Evolutionary conservation across 2,888 invertebrate genomes (phyloP).

Genomic region (Parnassius apollo): DNA sequence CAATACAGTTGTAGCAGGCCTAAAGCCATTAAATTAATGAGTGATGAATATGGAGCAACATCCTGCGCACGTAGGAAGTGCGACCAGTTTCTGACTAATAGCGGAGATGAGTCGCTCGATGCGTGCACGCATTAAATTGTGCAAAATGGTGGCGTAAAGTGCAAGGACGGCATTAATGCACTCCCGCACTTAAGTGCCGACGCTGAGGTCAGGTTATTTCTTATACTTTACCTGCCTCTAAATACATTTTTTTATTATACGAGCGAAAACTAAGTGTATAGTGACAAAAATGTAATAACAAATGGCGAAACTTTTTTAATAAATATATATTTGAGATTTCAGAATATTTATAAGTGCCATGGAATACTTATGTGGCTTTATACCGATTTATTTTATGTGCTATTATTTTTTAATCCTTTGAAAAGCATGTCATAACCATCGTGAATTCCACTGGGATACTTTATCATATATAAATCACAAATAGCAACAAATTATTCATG

Average conservation of each 20-base stretch:
- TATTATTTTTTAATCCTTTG: no score
- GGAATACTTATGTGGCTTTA: no score
- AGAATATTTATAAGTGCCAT: no score
- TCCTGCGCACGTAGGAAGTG: conserved; percentile 71
- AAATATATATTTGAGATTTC: no score
- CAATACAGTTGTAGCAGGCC: conserved; percentile 55
- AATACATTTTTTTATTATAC: conserved; percentile 41
- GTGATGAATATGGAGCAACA: conserved; percentile 74
- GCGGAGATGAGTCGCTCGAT: conserved; percentile 59
- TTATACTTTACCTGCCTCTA: conserved; percentile 29
- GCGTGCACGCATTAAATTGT: conserved; percentile 37
- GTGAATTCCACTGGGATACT: conserved; percentile 58
- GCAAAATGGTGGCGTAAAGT: conserved; percentile 47
- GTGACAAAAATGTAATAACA: not conserved
- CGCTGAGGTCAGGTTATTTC: conserved; percentile 44
- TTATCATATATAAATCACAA: conserved; percentile 75
- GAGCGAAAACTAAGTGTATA: not conserved
- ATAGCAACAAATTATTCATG: conserved; percentile 77
- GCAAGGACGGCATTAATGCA: conserved; percentile 63
- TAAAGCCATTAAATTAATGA: conserved; percentile 67
- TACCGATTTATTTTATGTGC: no score
- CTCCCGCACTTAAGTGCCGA: conserved; percentile 46
- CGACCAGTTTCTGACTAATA: conserved; percentile 69
- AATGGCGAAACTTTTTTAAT: not conserved
- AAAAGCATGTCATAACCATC: conserved; percentile 34